Evolutionary conservation across 1,140 invertebrate genomes (phyloP).

Genomic region (Lepeophtheirus salmonis): DNA sequence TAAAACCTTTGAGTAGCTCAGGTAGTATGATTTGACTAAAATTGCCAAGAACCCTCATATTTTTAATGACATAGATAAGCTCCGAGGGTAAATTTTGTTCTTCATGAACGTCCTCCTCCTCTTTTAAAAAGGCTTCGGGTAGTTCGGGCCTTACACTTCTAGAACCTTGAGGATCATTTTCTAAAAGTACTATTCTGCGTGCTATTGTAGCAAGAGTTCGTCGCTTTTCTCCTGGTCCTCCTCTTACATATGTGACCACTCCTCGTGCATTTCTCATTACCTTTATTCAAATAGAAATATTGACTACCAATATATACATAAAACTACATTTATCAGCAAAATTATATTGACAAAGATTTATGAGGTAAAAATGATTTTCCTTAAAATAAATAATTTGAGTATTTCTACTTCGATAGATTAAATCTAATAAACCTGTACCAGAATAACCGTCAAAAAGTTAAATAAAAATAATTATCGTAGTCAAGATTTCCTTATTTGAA

Average conservation of each 20-base stretch:
- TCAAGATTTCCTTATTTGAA: slow-evolving; percentile 72
- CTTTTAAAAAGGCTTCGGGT: slow-evolving; percentile 9
- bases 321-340: too few relatives aligned
- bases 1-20: slow-evolving; percentile 37
- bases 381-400: too few relatives aligned
- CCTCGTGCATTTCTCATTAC: slow-evolving; percentile 19
- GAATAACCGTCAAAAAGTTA: too few relatives aligned
- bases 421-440: too few relatives aligned
- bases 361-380: too few relatives aligned
- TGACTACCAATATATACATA: too few relatives aligned
- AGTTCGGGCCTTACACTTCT: not conserved
- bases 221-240: slow-evolving; percentile 13
- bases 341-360: too few relatives aligned
- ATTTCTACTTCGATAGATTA: too few relatives aligned
- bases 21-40: slow-evolving; percentile 92
- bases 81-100: not conserved
- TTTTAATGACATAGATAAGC: slow-evolving; percentile 20
- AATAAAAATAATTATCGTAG: too few relatives aligned
- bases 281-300: too few relatives aligned
- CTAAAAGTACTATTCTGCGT: not conserved
- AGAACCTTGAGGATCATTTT: not conserved
- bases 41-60: slow-evolving; percentile 70
- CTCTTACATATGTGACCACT: slow-evolving; percentile 6
- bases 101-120: not conserved
- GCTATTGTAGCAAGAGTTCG: slow-evolving; percentile 1